phyloP scores from a whole-genome alignment of 1,140 invertebrate genomes.

The Tetragonula clypearis region DNA sequence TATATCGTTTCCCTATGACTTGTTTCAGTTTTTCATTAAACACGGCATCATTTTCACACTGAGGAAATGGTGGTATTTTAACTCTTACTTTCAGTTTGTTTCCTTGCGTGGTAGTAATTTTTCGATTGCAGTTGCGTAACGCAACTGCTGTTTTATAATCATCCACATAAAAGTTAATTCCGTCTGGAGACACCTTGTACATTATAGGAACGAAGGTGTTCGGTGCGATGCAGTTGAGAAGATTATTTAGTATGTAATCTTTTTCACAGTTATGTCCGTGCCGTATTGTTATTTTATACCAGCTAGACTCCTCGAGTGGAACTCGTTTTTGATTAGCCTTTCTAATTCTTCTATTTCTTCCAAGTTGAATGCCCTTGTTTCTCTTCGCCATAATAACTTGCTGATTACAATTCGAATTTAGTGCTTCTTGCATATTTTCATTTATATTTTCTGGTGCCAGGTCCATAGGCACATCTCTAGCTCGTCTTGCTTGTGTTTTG shows the following conservation, averaged over 20 bases:
- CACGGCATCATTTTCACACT: constrained; percentile 84
- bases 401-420: constrained; percentile 57
- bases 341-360: constrained; percentile 60
- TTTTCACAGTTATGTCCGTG: constrained; percentile 89
- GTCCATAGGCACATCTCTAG: not conserved
- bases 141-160: constrained; percentile 86
- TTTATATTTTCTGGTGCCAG: constrained; percentile 49
- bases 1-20: constrained; percentile 84
- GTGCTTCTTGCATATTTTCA: constrained; percentile 70
- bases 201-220: constrained; percentile 85
- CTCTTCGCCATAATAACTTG: constrained; percentile 54
- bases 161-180: constrained; percentile 87
- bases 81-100: constrained; percentile 86
- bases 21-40: constrained; percentile 88
- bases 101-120: constrained; percentile 86
- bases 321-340: too few species aligned
- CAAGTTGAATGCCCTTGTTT: constrained; percentile 49
- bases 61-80: constrained; percentile 83
- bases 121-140: constrained; percentile 84
- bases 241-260: constrained; percentile 84
- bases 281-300: constrained; percentile 85
- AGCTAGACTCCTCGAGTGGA: constrained; percentile 73
- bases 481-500: constrained; percentile 38
- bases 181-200: constrained; percentile 81
- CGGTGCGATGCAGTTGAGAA: constrained; percentile 85